Evolutionary conservation across 1,140 invertebrate species (phyloP), one percentile per base, ranked within the genome.

Genomic region (Solenopsis fugax): DNA sequence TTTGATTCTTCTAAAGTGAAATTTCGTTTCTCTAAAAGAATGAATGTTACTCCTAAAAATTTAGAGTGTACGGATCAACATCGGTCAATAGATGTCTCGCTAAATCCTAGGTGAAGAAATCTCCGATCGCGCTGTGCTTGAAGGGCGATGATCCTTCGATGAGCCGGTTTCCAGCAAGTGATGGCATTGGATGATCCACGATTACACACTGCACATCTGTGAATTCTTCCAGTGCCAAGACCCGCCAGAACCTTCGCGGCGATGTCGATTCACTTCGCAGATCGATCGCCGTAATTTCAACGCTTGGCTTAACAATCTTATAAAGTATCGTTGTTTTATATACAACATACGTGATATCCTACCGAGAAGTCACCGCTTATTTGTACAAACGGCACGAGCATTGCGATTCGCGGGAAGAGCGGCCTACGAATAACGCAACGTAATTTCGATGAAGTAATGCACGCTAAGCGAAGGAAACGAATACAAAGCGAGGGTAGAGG

Each of bases 221-320:
- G 95, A 95, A 95, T 95, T 95, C 95, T 95, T 95, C 95, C 95
- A 95, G 95, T 95, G 95, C 95, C 95, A 95, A 95, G 95, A 95
- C 95, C 91, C 94, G 94, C 94, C 95, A 93, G 93, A 93, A 94
- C 93, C 93, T 87, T 72, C 71, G 29, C 52, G 10, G n/a, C 67
- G 29, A 64, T 62, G 58, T 58, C 58, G 76, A 76, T 87, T 67
- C 62, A 76, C 62, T 56, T 56, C 16, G 65, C 62, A 6, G 45
- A 45, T 69, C 77, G 34, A 50, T 80, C 29, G 60, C 37, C 5
- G 10, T n/a, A 24, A 24, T 4, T 37, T 13, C 7, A 13, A 21
- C 13, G 52, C 37, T n/a, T 29, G 16, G 45, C 37, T 64, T 24
- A 41, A 54, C 65, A 3, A 58, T 72, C 65, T 81, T 71, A 56